Base-by-base conservation (phyloP, 2,888 invertebrate genomes). In the Camponotus fellah region DNA sequence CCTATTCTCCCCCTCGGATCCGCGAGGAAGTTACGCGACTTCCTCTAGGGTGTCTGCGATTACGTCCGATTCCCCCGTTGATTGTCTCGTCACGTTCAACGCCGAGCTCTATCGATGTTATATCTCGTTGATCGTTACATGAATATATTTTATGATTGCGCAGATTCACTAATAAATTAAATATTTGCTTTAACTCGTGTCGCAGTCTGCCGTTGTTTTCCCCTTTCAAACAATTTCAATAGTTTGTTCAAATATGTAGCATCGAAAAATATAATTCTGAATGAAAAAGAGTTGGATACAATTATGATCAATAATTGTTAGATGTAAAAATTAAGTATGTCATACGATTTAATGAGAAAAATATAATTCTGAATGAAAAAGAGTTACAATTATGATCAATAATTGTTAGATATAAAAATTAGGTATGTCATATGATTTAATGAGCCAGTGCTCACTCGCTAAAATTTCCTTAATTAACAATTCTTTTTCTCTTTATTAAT, bases 71-170 rank as follows among this genome's bases (percentile, higher is more conserved):
- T 85, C 34, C 58, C 56, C 64, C 58, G 62, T 64, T 88, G 83
- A 79, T 87, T 82, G 71, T 83, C 82, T 72, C 66, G 74, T 77
- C 79, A 75, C 60, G 49, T 62, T 65, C 77, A 80, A 64, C 84
- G 85, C 79, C 75, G 76, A 88, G 79, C 86, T 85, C 87, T 90
- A 86, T 86, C 87, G 83, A 90, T 91, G 92, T 92, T 92, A 91
- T 83, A 85, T 85, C 76, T 91, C 91, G 91, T 92, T 92, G 91
- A 92, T 88, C 88, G 86, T 92, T 91, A 91, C 84, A 92, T 88
- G 87, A 88, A 91, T 93, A 93, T 93, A 93, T 93, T 93, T 93
- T 93, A 91, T 91, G 92, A 93, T 90, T 91, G 91, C 86, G 89
- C 87, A 91, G 91, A 91, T 88, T 88, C 89, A 92, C 87, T 90